These are phyloP conservation scores for Thaleichthys pacificus DNA, from an alignment of 2,797 vertebrate genomes.

Conservation along the genomic window DNA sequence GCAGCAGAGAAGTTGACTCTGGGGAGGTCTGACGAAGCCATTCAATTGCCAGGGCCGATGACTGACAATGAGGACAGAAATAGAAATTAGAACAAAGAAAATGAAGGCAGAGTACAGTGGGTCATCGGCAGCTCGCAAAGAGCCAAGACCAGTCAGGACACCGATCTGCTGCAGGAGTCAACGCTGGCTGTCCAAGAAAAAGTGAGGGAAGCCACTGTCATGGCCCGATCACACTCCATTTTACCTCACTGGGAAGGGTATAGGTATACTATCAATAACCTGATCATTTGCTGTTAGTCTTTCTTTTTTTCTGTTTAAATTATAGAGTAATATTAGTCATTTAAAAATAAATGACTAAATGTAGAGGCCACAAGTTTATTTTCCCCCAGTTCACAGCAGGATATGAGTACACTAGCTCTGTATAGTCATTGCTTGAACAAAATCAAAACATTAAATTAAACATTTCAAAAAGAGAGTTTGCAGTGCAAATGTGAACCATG, in stretches of 20 bases:
- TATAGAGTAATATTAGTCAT: no score
- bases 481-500: background rate
- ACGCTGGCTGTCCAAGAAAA: constrained; percentile 2
- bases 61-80: constrained; percentile 65
- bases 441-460: background rate
- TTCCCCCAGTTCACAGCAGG: background rate
- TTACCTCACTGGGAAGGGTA: no score
- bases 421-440: background rate
- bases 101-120: constrained; percentile 49
- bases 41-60: constrained; percentile 57
- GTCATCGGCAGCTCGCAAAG: constrained; percentile 31
- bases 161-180: constrained; percentile 27
- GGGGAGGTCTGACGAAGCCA: constrained; percentile 50
- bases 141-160: constrained; percentile 28
- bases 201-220: background rate
- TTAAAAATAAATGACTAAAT: no score
- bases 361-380: background rate
- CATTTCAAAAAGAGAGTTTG: background rate
- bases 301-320: no score
- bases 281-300: no score
- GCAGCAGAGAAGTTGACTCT: constrained; percentile 47
- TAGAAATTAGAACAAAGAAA: constrained; percentile 71
- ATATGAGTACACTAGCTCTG: background rate
- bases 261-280: no score
- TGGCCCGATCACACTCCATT: background rate